Conservation (phyloP, 92 coral and sea anemone genomes). For the Nematostella vectensis region DNA sequence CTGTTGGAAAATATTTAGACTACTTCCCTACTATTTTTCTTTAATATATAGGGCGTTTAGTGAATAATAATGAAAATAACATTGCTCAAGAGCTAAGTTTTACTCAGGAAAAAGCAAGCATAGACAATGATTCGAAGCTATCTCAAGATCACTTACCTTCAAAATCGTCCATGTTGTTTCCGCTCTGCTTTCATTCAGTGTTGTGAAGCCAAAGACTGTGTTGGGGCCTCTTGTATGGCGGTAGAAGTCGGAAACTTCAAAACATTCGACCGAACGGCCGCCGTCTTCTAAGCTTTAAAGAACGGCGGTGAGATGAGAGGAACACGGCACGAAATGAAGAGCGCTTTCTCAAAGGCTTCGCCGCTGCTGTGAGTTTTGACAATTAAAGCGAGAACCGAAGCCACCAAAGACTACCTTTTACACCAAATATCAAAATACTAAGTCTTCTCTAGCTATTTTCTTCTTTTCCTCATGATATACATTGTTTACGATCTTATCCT, state of each 20-base stretch:
- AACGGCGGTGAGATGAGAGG: conserved; percentile 24
- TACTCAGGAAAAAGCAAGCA: not conserved
- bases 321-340: conserved; percentile 5
- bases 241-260: conserved; percentile 26
- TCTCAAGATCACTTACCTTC: conserved; percentile 25
- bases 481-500: too few relatives aligned
- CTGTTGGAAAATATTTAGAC: too few relatives aligned
- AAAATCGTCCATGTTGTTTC: conserved; percentile 22
- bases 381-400: too few relatives aligned
- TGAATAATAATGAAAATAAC: too few relatives aligned
- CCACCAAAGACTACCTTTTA: too few relatives aligned
- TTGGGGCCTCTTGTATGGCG: not conserved
- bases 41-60: too few relatives aligned
- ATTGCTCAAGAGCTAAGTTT: too few relatives aligned
- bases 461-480: too few relatives aligned
- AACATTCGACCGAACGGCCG: conserved; percentile 20
- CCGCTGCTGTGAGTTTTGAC: too few relatives aligned
- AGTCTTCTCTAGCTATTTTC: too few relatives aligned
- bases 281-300: conserved; percentile 23
- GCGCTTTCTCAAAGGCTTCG: conserved; percentile 14
- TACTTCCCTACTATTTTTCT: too few relatives aligned
- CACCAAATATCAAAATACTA: too few relatives aligned
- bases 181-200: not conserved
- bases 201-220: not conserved
- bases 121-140: not conserved